Evolutionary conservation across 2,113 vertebrate genomes (phyloP).

Genomic region (Mystacornis crossleyi): DNA sequence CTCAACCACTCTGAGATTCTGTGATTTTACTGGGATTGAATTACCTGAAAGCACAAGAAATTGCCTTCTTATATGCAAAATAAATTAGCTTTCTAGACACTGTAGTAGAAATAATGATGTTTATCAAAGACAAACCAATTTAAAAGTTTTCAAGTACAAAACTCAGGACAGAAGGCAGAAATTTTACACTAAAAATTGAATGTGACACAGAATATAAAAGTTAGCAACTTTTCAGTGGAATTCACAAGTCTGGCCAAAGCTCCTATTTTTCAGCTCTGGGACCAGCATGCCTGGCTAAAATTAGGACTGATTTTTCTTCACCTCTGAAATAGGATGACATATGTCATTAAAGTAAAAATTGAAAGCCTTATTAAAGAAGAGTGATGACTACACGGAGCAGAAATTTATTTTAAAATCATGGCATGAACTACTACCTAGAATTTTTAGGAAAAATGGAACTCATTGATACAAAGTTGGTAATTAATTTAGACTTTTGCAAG

Average conservation of each 20-base stretch:
- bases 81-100: not conserved
- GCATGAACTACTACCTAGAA: not conserved
- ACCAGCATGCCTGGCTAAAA: not conserved
- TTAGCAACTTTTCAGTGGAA: conserved; percentile 9
- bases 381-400: not conserved
- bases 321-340: not conserved
- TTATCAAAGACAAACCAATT: not conserved
- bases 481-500: not conserved
- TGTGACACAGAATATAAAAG: not conserved
- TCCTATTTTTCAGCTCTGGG: not conserved
- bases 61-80: not conserved
- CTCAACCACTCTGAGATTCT: not conserved
- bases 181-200: not conserved
- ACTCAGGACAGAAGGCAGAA: not conserved
- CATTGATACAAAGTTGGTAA: not conserved
- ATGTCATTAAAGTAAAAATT: conserved; percentile 9
- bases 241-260: conserved; percentile 2
- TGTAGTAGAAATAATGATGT: not conserved
- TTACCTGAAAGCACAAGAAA: not conserved
- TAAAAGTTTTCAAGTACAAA: not conserved
- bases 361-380: not conserved
- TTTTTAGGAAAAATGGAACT: not conserved
- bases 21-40: not conserved
- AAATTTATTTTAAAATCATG: not conserved
- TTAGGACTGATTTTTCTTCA: conserved; percentile 25